phyloP scores from a whole-genome alignment of 2,113 vertebrate species.

The Opisthocomus hoazin region DNA sequence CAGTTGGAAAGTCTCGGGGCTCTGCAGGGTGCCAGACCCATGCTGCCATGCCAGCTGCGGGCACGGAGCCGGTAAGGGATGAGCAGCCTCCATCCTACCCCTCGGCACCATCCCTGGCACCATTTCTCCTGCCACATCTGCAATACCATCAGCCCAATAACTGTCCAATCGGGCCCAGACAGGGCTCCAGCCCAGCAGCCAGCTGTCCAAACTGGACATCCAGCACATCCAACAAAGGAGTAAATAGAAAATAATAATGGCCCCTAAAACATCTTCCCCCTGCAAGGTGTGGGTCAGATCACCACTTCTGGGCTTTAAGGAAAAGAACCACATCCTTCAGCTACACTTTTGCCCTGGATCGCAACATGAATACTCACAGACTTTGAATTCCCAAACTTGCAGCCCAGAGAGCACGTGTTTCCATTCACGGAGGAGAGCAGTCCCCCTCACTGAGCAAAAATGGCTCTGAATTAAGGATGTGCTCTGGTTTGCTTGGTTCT shows the following conservation, averaged over 20 bases:
- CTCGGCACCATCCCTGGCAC: background rate
- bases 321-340: background rate
- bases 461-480: background rate
- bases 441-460: background rate
- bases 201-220: background rate
- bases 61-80: fast-evolving
- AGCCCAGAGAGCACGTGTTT: background rate
- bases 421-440: background rate
- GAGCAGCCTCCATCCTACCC: background rate
- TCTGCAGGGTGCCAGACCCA: background rate
- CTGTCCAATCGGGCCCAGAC: background rate
- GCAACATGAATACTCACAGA: background rate
- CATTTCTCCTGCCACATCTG: background rate
- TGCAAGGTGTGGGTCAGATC: background rate
- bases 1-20: fast-evolving
- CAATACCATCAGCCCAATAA: background rate
- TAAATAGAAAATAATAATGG: fast-evolving
- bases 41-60: fast-evolving
- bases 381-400: background rate
- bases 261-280: fast-evolving
- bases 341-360: background rate
- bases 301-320: background rate
- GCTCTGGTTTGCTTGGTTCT: background rate
- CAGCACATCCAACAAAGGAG: background rate
- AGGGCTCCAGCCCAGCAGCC: background rate